Evolutionary conservation across 1,140 invertebrate species (phyloP).

Genomic region (Holcopasites calliopsidis): DNA sequence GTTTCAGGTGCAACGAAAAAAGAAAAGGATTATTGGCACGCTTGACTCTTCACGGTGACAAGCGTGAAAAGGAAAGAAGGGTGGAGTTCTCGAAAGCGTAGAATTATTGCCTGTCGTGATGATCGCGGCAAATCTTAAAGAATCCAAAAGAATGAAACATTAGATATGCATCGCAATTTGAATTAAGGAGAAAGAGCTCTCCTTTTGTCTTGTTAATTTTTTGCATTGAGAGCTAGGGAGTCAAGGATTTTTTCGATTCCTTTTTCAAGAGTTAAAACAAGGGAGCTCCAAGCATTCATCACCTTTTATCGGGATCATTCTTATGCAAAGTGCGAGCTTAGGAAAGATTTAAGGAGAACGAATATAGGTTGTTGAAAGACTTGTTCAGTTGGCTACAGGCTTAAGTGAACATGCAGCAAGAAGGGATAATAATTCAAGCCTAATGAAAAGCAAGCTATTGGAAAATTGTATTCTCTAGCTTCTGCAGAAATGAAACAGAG

Average conservation of each 20-base stretch:
- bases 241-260: background rate
- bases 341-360: slow-evolving; percentile 15
- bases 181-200: too few relatives aligned
- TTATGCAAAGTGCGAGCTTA: background rate
- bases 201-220: too few relatives aligned
- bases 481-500: too few relatives aligned
- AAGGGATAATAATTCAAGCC: too few relatives aligned
- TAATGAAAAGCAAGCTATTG: too few relatives aligned
- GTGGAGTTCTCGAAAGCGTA: background rate
- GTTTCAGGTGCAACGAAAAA: slow-evolving; percentile 1
- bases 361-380: too few relatives aligned
- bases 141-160: background rate
- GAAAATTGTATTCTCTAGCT: too few relatives aligned
- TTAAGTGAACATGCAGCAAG: background rate
- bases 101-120: slow-evolving; percentile 18
- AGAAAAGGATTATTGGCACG: slow-evolving; percentile 16
- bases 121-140: background rate
- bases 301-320: slow-evolving; percentile 1
- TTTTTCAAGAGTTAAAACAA: slow-evolving; percentile 1
- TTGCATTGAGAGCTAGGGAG: background rate
- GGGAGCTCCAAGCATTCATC: slow-evolving; percentile 26
- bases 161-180: too few relatives aligned
- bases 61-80: background rate
- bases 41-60: background rate
- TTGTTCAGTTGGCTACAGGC: too few relatives aligned